phyloP scores from a whole-genome alignment of 2,797 vertebrate genomes.

The Cheirogaleus major region DNA sequence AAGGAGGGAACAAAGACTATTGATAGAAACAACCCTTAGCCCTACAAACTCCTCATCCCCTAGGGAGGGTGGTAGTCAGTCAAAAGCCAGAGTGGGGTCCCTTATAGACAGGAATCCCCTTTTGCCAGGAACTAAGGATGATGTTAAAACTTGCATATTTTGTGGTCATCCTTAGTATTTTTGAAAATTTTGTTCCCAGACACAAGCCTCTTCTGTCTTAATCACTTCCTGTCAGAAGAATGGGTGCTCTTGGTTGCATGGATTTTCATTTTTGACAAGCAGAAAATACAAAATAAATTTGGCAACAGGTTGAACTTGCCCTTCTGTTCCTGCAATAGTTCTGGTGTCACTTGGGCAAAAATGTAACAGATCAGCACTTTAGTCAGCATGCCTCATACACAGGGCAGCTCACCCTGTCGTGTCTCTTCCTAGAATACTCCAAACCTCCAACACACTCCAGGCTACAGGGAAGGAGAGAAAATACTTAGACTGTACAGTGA shows the following conservation, averaged over 20 bases:
- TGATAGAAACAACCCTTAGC: not conserved
- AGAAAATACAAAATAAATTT: slow-evolving; percentile 70
- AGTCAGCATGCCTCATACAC: not conserved
- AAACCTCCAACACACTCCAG: not conserved
- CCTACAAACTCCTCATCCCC: not conserved
- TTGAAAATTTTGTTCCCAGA: not conserved
- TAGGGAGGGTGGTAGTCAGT: not conserved
- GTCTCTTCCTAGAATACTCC: not conserved
- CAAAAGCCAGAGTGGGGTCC: not conserved
- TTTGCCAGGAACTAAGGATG: not conserved
- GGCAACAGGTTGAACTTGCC: slow-evolving; percentile 45
- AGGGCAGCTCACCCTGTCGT: not conserved
- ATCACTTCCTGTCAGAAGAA: slow-evolving; percentile 65
- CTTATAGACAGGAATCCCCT: not conserved
- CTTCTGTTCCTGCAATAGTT: slow-evolving; percentile 69
- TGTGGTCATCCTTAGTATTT: not conserved
- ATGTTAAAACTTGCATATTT: not conserved
- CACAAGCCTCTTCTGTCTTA: slow-evolving; percentile 28
- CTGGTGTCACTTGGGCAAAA: slow-evolving; percentile 13
- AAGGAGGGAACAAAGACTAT: not conserved
- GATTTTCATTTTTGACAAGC: slow-evolving; percentile 64
- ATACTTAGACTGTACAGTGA: not conserved
- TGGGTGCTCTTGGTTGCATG: not conserved
- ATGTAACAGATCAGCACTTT: not conserved
- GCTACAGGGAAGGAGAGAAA: not conserved